Conservation (phyloP, 2,888 invertebrate genomes). For the Aphidoletes aphidimyza region DNA sequence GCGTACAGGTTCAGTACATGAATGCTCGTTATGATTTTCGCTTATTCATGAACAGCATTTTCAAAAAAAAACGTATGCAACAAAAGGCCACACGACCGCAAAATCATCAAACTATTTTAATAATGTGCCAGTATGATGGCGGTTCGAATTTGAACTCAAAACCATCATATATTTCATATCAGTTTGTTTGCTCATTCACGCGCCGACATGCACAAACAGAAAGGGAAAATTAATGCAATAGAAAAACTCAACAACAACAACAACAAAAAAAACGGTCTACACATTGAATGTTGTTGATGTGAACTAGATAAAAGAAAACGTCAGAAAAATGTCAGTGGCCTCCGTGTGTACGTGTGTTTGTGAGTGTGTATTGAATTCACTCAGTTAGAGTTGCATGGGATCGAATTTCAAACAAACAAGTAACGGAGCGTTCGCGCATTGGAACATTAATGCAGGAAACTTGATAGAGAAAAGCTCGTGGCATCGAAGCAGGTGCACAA, state of each 20-base stretch:
- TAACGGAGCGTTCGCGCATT: neutral
- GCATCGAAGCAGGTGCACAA: constrained; percentile 17
- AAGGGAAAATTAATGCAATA: constrained; percentile 10
- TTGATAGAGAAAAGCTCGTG: neutral
- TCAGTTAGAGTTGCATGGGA: neutral
- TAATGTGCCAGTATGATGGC: neutral
- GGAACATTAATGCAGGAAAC: neutral
- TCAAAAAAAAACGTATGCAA: neutral
- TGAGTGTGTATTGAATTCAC: too few relatives aligned
- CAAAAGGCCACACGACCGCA: neutral
- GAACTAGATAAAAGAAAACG: neutral
- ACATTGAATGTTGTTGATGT: constrained; percentile 22
- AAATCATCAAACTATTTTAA: constrained; percentile 48
- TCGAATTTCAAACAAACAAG: neutral
- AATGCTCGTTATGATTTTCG: neutral
- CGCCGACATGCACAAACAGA: neutral
- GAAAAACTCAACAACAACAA: too few relatives aligned
- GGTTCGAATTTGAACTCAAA: neutral
- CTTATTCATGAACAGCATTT: neutral
- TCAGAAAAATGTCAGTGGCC: constrained; percentile 28
- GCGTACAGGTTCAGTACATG: neutral
- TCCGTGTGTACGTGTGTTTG: too few relatives aligned
- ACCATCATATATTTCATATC: constrained; percentile 10
- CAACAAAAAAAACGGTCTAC: neutral
- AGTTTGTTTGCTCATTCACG: neutral